Evolutionary conservation across 2,797 vertebrate species (phyloP), one percentile per base, ranked within the genome.

Genomic region (Coregonus sp.): DNA sequence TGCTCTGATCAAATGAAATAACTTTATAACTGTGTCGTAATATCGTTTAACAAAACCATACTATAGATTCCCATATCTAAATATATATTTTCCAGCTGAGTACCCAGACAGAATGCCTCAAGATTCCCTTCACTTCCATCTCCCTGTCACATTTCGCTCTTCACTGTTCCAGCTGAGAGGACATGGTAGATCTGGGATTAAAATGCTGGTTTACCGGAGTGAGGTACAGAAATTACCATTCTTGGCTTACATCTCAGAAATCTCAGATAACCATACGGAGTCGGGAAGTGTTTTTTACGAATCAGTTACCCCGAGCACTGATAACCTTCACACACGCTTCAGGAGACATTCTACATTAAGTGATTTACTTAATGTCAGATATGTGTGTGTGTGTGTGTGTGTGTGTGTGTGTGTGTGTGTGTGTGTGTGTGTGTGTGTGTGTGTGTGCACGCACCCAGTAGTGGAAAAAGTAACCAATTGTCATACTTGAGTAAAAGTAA

Each of bases 131-230:
- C 83, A 81, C 70, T 73, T 71, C 75, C n/a, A 4, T 88, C 84
- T 73, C 76, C 82, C 76, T 89, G 90, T 91, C 89, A 89, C 85
- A 75, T 78, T 85, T 86, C 84, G 73, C 68, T 86, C 31, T 70
- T 37, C 80, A 82, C 88, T 89, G 86, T 92, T 92, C 85, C 89
- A 86, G 84, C 70, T 74, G 81, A 78, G 77, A 89, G 86, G 80
- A 83, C n/a, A 90, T 74, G 84, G 86, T 83, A 76, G 77, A 90
- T 92, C 84, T 86, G 74, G 88, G 89, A 91, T 92, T 91, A 89
- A 89, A 90, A 90, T 66, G 80, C 59, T 5, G 77, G 83, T 90
- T 88, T 92, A n/a, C 74, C 37, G 68, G 80, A 79, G 82, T 78
- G 81, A 86, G 85, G 84, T 90, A 84, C 84, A 59, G 78, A 82